Conservation (phyloP, 2,888 invertebrate species). For the Pammene aurita region DNA sequence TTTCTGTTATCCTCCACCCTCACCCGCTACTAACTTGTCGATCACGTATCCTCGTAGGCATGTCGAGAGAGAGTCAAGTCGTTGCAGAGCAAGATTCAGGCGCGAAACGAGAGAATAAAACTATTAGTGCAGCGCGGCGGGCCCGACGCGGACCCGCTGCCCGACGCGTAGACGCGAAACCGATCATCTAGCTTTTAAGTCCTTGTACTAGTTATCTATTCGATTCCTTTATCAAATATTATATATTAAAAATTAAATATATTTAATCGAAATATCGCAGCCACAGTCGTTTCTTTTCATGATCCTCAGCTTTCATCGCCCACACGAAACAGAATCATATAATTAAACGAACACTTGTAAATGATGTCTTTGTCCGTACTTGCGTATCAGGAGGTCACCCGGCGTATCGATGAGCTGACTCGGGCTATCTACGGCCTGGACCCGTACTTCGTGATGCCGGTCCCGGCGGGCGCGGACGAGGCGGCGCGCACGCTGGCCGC, state of each 20-base stretch:
- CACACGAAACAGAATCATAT: slow-evolving; percentile 49
- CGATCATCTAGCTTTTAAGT: slow-evolving; percentile 64
- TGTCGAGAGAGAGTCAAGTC: slow-evolving; percentile 93
- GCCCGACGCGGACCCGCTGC: slow-evolving; percentile 89
- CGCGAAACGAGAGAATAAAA: slow-evolving; percentile 94
- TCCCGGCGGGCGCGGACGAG: slow-evolving; percentile 86
- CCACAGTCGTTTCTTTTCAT: slow-evolving; percentile 73
- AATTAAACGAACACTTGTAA: slow-evolving; percentile 69
- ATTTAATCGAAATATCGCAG: slow-evolving; percentile 74
- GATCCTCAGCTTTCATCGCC: slow-evolving; percentile 56
- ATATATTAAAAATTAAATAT: slow-evolving; percentile 63
- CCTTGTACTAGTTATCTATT: slow-evolving; percentile 65
- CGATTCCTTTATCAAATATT: slow-evolving; percentile 65
- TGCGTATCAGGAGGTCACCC: slow-evolving; percentile 87
- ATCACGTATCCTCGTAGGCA: slow-evolving; percentile 85
- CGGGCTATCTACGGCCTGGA: slow-evolving; percentile 89
- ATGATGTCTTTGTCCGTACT: slow-evolving; percentile 79
- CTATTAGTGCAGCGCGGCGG: slow-evolving; percentile 93
- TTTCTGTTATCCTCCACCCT: slow-evolving; percentile 75
- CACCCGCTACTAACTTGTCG: slow-evolving; percentile 71
- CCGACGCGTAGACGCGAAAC: slow-evolving; percentile 83
- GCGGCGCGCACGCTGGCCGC: slow-evolving; percentile 81
- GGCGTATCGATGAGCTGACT: slow-evolving; percentile 88
- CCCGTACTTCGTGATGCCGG: slow-evolving; percentile 86
- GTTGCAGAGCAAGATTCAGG: slow-evolving; percentile 93